These are phyloP conservation scores for Chiroxiphia lanceolata DNA, from an alignment of 2,797 vertebrate genomes.

Conservation along the genomic window DNA sequence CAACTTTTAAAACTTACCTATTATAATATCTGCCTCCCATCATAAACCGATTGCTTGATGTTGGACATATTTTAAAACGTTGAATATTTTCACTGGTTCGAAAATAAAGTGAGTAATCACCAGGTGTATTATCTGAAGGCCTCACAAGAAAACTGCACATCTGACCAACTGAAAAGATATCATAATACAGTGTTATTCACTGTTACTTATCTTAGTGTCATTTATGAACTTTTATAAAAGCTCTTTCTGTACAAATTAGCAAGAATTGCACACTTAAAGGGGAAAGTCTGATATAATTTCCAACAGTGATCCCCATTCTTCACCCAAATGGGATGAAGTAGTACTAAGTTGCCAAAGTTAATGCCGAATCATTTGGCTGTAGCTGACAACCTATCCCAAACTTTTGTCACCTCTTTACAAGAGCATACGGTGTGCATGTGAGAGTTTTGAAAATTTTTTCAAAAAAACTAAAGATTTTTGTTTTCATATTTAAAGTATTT, in stretches of 20 bases:
- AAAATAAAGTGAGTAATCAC: slow-evolving; percentile 99
- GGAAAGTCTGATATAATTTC: neutral
- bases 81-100: slow-evolving; percentile 98
- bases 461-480: neutral
- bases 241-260: neutral
- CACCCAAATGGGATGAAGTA: neutral
- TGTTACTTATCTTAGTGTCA: neutral
- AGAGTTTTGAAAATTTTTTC: neutral
- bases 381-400: neutral
- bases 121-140: slow-evolving; percentile 98
- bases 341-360: neutral
- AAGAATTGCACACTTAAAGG: neutral
- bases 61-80: slow-evolving; percentile 99
- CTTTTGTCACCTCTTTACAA: slow-evolving; percentile 5
- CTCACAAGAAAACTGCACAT: slow-evolving; percentile 96
- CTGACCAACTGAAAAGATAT: slow-evolving; percentile 84
- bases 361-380: neutral
- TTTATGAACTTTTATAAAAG: neutral
- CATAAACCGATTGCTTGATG: slow-evolving; percentile 97
- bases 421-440: neutral
- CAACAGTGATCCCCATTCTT: neutral
- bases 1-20: slow-evolving; percentile 81
- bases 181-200: neutral
- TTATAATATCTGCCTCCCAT: slow-evolving; percentile 99
- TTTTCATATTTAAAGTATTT: neutral